Percentiles rank a stretch among this genome's conserved stretches.
These are phyloP conservation scores for Leucoraja ocellata DNA, from an alignment of 2,797 vertebrate genomes.

Conservation along the genomic window DNA sequence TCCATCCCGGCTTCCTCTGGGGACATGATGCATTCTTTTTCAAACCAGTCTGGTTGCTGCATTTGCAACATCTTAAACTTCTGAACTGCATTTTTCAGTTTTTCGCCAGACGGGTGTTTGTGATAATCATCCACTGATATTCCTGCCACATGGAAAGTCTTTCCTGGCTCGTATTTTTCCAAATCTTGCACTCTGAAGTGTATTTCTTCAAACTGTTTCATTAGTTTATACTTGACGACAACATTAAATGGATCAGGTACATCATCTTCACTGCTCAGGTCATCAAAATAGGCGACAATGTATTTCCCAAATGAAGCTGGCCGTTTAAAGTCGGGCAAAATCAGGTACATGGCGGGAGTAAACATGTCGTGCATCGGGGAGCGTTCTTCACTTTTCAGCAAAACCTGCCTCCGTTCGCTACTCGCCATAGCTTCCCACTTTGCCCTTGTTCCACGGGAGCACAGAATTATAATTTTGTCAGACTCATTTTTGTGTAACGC, in stretches of 20 bases:
- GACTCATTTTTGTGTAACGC: slow-evolving; percentile 70
- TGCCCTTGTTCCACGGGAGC: slow-evolving; percentile 77
- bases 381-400: slow-evolving; percentile 65
- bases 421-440: slow-evolving; percentile 88
- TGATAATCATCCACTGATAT: slow-evolving; percentile 68
- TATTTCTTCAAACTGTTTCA: slow-evolving; percentile 84
- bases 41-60: slow-evolving; percentile 76
- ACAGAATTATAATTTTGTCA: slow-evolving; percentile 82
- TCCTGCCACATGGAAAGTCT: slow-evolving; percentile 65
- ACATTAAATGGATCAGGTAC: slow-evolving; percentile 79
- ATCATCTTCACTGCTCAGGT: slow-evolving; percentile 64
- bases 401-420: slow-evolving; percentile 49
- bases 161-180: slow-evolving; percentile 81
- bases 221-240: slow-evolving; percentile 72
- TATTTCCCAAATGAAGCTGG: slow-evolving; percentile 77
- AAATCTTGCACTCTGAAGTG: slow-evolving; percentile 81
- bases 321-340: slow-evolving; percentile 78
- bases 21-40: slow-evolving; percentile 58
- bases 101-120: slow-evolving; percentile 63
- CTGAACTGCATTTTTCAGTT: slow-evolving; percentile 65
- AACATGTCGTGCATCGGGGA: slow-evolving; percentile 76
- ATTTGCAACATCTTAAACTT: slow-evolving; percentile 69
- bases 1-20: slow-evolving; percentile 56
- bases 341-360: slow-evolving; percentile 77
- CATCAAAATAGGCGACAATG: slow-evolving; percentile 80